Evolutionary conservation across 2,797 vertebrate genomes (phyloP).

Genomic region (Huso huso): DNA sequence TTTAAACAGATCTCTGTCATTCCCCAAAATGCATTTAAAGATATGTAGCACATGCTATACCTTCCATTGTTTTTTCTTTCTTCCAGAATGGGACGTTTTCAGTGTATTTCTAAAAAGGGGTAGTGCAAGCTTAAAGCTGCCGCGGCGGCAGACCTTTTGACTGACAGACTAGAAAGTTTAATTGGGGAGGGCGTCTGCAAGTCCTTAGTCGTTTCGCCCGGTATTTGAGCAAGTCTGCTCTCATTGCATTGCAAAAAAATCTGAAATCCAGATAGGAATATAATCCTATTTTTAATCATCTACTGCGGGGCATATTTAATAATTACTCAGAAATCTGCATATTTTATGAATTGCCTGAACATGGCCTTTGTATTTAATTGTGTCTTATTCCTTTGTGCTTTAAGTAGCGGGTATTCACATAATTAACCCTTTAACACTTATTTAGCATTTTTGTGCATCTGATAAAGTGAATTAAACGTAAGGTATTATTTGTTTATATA

Average conservation of each 20-base stretch:
- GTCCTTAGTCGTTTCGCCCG: slow-evolving; percentile 39
- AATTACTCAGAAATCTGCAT: slow-evolving; percentile 76
- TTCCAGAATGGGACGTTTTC: slow-evolving; percentile 8
- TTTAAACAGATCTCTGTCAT: no score
- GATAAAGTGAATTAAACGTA: no score
- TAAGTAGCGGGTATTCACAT: slow-evolving; percentile 30
- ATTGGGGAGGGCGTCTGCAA: slow-evolving; percentile 22
- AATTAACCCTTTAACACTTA: slow-evolving; percentile 34
- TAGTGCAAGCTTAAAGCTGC: background rate
- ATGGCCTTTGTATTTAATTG: slow-evolving; percentile 54
- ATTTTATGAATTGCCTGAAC: slow-evolving; percentile 69
- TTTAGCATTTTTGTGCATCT: no score
- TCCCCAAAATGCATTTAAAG: no score
- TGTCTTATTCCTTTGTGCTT: slow-evolving; percentile 41
- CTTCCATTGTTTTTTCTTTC: slow-evolving; percentile 7
- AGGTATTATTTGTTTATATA: no score
- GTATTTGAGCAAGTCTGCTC: slow-evolving; percentile 30
- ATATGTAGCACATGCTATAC: background rate
- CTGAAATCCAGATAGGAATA: slow-evolving; percentile 47
- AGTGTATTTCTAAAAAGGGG: background rate
- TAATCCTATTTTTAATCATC: slow-evolving; percentile 70
- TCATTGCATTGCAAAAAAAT: slow-evolving; percentile 50
- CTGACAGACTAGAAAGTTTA: slow-evolving; percentile 60
- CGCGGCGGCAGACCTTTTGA: slow-evolving; percentile 49
- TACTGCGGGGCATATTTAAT: slow-evolving; percentile 75